Percentiles rank a stretch among this genome's conserved stretches.
Evolutionary conservation across 1,140 invertebrate species (phyloP).

Genomic region (Zaprionus inermis): DNA sequence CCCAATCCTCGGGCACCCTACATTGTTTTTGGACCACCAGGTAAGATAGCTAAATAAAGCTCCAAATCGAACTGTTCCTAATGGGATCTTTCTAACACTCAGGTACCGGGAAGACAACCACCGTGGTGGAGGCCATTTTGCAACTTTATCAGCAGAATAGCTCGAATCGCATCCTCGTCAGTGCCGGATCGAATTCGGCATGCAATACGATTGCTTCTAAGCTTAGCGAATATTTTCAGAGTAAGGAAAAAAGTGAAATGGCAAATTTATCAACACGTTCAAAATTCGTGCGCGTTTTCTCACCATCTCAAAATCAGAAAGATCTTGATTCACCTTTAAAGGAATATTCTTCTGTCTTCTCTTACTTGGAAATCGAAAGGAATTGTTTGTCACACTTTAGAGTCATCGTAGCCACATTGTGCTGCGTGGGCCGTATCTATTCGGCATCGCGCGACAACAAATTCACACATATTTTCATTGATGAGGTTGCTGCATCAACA

Average conservation of each 20-base stretch:
- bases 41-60: slow-evolving; percentile 19
- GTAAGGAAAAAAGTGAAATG: no score
- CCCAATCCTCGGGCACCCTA: slow-evolving; percentile 61
- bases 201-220: slow-evolving; percentile 88
- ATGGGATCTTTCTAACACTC: not conserved
- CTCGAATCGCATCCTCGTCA: slow-evolving; percentile 87
- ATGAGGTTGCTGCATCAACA: slow-evolving; percentile 93
- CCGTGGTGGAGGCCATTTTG: slow-evolving; percentile 88
- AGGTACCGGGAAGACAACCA: slow-evolving; percentile 91
- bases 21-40: slow-evolving; percentile 77
- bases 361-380: not conserved
- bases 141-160: slow-evolving; percentile 79
- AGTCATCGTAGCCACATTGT: slow-evolving; percentile 57
- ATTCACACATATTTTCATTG: slow-evolving; percentile 89
- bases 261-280: no score
- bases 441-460: slow-evolving; percentile 63
- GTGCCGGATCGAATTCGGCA: slow-evolving; percentile 90
- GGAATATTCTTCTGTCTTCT: not conserved
- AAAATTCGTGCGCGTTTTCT: not conserved
- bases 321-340: not conserved
- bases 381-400: slow-evolving; percentile 31
- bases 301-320: not conserved
- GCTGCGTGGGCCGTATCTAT: slow-evolving; percentile 84
- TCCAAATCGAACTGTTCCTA: no score
- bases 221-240: slow-evolving; percentile 81